Conservation (phyloP, 1,140 invertebrate genomes). For the Epicauta chinensis region DNA sequence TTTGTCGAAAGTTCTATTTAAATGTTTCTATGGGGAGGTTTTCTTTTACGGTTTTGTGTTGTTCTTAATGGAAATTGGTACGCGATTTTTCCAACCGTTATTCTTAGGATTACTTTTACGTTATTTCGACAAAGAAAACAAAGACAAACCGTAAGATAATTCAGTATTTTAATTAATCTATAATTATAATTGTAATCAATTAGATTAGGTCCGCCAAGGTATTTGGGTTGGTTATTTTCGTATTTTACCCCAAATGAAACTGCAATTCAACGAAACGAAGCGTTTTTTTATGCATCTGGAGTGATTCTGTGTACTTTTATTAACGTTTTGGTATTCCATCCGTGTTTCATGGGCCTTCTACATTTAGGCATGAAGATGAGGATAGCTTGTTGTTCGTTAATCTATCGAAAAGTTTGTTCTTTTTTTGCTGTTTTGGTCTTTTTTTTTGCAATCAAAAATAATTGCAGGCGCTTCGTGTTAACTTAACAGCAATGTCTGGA, state of each 20-base stretch:
- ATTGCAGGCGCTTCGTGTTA: slow-evolving; percentile 48
- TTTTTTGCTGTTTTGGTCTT: slow-evolving; percentile 43
- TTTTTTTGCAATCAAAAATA: slow-evolving; percentile 19
- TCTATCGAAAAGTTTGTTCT: slow-evolving; percentile 73
- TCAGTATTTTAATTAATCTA: too few relatives aligned
- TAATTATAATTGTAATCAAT: not conserved
- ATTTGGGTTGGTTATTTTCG: slow-evolving; percentile 22
- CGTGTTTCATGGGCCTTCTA: slow-evolving; percentile 62
- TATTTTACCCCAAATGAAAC: slow-evolving; percentile 33
- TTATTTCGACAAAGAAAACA: slow-evolving; percentile 30
- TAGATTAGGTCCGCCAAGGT: slow-evolving; percentile 23
- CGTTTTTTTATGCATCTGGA: slow-evolving; percentile 53
- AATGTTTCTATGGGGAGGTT: slow-evolving; percentile 40
- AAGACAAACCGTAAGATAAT: slow-evolving; percentile 27
- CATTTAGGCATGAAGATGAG: slow-evolving; percentile 70
- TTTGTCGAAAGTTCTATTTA: slow-evolving; percentile 38
- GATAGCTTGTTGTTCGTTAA: slow-evolving; percentile 69
- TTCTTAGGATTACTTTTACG: slow-evolving; percentile 33
- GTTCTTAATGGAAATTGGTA: slow-evolving; percentile 37
- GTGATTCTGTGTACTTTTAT: slow-evolving; percentile 47
- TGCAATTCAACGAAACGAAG: slow-evolving; percentile 46
- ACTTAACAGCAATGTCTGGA: slow-evolving; percentile 57
- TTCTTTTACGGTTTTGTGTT: slow-evolving; percentile 37
- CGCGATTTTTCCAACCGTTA: slow-evolving; percentile 32
- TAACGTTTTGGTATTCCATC: slow-evolving; percentile 59